These are phyloP conservation scores for Neodiprion virginianus DNA, from an alignment of 1,140 invertebrate genomes.

Conservation along the genomic window DNA sequence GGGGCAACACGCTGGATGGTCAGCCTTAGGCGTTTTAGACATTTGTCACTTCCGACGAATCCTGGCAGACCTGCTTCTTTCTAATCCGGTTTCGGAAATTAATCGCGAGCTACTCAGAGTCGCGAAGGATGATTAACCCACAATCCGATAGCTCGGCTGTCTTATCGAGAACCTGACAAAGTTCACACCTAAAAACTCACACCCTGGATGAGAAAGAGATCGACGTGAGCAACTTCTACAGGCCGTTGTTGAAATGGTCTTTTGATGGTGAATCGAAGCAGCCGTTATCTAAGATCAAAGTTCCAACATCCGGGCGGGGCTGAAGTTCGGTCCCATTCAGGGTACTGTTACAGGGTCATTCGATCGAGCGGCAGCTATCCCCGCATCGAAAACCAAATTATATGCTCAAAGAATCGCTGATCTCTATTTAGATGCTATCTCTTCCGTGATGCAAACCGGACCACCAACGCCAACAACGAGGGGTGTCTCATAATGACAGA, in stretches of 20 bases:
- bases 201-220: too few species aligned
- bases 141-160: too few species aligned
- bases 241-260: too few species aligned
- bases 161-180: too few species aligned
- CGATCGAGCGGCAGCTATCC: slow-evolving; percentile 58
- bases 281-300: background rate
- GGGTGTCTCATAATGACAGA: background rate
- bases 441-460: background rate
- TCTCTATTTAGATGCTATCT: slow-evolving; percentile 58
- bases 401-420: slow-evolving; percentile 57
- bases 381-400: slow-evolving; percentile 59
- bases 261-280: background rate
- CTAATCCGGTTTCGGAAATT: too few species aligned
- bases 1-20: background rate
- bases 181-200: too few species aligned
- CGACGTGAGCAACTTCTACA: too few species aligned
- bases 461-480: background rate
- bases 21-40: slow-evolving; percentile 1
- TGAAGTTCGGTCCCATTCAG: background rate
- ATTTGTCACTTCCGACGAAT: background rate
- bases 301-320: slow-evolving; percentile 2
- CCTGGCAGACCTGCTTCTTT: background rate
- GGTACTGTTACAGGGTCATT: slow-evolving; percentile 19
- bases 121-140: too few species aligned
- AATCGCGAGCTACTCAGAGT: too few species aligned